phyloP scores from a whole-genome alignment of 53 echinoderm and acorn worm species.

The Crossaster papposus region DNA sequence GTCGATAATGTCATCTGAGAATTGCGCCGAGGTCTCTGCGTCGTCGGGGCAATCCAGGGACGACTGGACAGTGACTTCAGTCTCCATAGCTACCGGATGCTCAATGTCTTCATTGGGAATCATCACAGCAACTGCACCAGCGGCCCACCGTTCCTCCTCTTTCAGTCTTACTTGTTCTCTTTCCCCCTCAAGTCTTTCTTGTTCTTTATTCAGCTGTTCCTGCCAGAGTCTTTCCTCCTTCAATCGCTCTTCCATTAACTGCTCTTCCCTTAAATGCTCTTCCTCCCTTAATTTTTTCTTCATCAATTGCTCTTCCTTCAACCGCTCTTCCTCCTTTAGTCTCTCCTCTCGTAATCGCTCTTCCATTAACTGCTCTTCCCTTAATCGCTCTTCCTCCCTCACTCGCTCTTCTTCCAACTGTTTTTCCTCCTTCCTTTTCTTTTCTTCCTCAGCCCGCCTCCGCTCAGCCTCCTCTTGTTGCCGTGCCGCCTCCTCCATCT shows the following conservation, averaged over 20 bases:
- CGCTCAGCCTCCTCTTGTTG: constrained; percentile 29
- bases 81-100: constrained; percentile 41
- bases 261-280: constrained; percentile 26
- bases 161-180: constrained; percentile 26
- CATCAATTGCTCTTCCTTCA: constrained; percentile 20
- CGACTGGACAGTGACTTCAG: constrained; percentile 15
- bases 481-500: constrained; percentile 72
- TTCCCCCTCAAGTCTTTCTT: constrained; percentile 24
- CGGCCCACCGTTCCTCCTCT: constrained; percentile 22
- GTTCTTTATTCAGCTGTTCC: constrained; percentile 41
- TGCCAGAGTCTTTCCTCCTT: constrained; percentile 6
- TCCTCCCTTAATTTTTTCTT: constrained; percentile 11
- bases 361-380: constrained; percentile 24
- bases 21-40: constrained; percentile 43
- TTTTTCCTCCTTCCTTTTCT: neutral
- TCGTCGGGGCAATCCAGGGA: constrained; percentile 25
- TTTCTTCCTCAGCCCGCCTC: neutral
- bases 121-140: neutral
- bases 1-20: constrained; percentile 43
- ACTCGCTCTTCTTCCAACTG: constrained; percentile 13
- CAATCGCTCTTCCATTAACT: constrained; percentile 16
- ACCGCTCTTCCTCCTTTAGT: neutral
- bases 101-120: constrained; percentile 13
- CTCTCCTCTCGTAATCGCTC: constrained; percentile 18
- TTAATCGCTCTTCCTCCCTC: constrained; percentile 24